These are phyloP conservation scores for Helicoverpa armigera DNA, from an alignment of 1,140 invertebrate genomes.

Conservation along the genomic window DNA sequence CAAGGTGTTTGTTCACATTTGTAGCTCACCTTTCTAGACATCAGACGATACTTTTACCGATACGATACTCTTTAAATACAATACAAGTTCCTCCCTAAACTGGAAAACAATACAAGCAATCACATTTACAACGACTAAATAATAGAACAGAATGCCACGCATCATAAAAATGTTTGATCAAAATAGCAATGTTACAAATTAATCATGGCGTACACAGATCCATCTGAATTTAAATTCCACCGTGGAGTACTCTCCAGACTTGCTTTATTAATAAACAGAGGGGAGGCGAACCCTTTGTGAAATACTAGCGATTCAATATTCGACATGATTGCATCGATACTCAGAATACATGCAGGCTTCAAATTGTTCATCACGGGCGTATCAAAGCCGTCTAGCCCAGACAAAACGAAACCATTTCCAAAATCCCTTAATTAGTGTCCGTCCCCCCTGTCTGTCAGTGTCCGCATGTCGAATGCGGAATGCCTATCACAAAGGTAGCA, in stretches of 20 bases:
- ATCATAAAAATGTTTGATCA: not conserved
- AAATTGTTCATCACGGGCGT: slow-evolving; percentile 44
- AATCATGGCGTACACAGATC: slow-evolving; percentile 1
- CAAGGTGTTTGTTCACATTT: no score
- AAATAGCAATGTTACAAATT: slow-evolving; percentile 11
- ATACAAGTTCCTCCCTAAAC: no score
- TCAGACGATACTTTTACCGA: no score
- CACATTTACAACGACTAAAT: not conserved
- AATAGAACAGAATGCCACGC: not conserved
- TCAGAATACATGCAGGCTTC: slow-evolving; percentile 1
- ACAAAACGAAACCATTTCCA: slow-evolving; percentile 43
- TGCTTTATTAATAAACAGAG: slow-evolving; percentile 40
- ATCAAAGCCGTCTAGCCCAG: slow-evolving; percentile 39
- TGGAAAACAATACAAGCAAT: no score
- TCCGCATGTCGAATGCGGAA: slow-evolving; percentile 47
- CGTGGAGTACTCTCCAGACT: slow-evolving; percentile 30
- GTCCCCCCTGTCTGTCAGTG: slow-evolving; percentile 32
- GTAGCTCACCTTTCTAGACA: no score
- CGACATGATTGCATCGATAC: slow-evolving; percentile 40
- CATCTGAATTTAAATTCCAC: slow-evolving; percentile 20
- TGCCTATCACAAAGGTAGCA: slow-evolving; percentile 47
- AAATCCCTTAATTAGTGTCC: slow-evolving; percentile 44
- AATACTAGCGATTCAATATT: slow-evolving; percentile 40
- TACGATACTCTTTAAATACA: no score
- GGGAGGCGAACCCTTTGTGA: slow-evolving; percentile 38